These are phyloP conservation scores for Periphyllus acericola DNA, from an alignment of 2,888 invertebrate species.

Conservation along the genomic window DNA sequence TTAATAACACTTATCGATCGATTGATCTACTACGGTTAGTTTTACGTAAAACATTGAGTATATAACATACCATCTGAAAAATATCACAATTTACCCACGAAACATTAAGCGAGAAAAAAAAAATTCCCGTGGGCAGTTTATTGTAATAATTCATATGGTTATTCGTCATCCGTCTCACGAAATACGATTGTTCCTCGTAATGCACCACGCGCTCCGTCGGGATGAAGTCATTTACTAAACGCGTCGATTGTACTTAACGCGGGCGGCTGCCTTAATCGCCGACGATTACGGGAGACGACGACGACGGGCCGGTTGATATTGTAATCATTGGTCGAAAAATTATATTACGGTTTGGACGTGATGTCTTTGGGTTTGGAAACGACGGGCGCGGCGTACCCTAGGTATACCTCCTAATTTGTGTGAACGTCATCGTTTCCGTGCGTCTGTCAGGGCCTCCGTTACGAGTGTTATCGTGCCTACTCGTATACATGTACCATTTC, in stretches of 20 bases:
- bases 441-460: not conserved
- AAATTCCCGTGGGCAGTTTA: constrained; percentile 32
- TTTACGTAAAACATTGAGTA: no score
- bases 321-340: constrained; percentile 31
- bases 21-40: no score
- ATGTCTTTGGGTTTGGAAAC: not conserved
- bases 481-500: not conserved
- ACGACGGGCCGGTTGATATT: constrained; percentile 37
- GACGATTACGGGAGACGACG: constrained; percentile 2
- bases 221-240: constrained; percentile 43
- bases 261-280: constrained; percentile 14
- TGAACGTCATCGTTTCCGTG: not conserved
- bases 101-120: not conserved
- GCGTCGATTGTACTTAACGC: constrained; percentile 23
- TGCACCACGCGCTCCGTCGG: not conserved
- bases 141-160: constrained; percentile 33
- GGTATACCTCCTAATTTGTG: not conserved
- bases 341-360: not conserved
- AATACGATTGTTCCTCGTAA: not conserved
- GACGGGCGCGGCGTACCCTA: no score
- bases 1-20: no score
- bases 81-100: not conserved
- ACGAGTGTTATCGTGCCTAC: not conserved
- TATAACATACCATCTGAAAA: not conserved
- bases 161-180: constrained; percentile 39